Percentiles rank a stretch among this genome's conserved stretches.
Evolutionary conservation across 2,797 vertebrate genomes (phyloP).

Genomic region (Tragopan temminckii): DNA sequence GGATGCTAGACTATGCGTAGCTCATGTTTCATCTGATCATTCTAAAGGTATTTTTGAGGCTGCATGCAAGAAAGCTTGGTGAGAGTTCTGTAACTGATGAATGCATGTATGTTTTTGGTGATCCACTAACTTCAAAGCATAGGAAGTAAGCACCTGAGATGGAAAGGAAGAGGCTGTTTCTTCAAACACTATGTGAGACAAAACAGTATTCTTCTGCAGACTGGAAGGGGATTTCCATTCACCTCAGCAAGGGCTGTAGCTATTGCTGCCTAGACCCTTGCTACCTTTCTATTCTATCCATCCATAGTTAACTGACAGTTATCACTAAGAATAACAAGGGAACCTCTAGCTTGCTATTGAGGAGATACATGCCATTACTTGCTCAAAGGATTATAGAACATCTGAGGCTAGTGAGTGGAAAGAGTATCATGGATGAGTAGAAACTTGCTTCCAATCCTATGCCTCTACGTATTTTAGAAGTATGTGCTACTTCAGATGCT

Average conservation of each 20-base stretch:
- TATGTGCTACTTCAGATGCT: too few relatives aligned
- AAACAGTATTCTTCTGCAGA: background rate
- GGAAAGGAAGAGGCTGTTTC: background rate
- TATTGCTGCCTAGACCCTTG: background rate
- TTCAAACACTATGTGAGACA: background rate
- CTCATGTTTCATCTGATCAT: background rate
- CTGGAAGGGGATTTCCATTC: background rate
- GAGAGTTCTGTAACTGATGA: background rate
- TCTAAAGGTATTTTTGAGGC: background rate
- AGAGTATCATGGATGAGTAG: background rate
- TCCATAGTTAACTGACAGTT: background rate
- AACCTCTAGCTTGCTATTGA: background rate
- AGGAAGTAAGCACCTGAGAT: background rate
- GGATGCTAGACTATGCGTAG: background rate
- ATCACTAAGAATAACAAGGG: background rate
- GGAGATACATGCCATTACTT: too few relatives aligned
- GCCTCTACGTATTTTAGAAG: background rate
- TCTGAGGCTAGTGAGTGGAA: background rate
- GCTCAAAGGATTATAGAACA: background rate
- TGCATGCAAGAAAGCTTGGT: background rate
- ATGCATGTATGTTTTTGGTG: background rate
- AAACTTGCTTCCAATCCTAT: background rate
- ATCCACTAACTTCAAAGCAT: background rate
- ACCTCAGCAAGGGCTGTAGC: background rate
- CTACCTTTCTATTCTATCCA: background rate